A percentile compares a stretch with the other conserved stretches of the same genome.
Conservation (phyloP, 2,888 invertebrate species). For the Mimumesa dahlbomi region DNA sequence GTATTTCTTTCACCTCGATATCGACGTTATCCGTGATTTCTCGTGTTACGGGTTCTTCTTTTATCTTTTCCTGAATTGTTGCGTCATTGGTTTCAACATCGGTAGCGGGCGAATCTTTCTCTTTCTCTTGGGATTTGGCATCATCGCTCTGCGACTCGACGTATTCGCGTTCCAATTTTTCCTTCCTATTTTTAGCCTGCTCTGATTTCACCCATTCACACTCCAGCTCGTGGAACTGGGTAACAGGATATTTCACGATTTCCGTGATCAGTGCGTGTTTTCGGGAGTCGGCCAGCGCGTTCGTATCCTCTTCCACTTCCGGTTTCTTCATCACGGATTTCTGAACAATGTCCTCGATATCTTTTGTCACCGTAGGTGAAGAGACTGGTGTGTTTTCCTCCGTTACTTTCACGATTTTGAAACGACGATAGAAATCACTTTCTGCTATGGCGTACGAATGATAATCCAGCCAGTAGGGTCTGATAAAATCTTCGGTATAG, state of each 20-base stretch:
- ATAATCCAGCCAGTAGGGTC: slow-evolving; percentile 72
- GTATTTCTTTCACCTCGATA: too few relatives aligned
- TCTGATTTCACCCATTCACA: slow-evolving; percentile 55
- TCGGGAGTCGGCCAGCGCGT: slow-evolving; percentile 42
- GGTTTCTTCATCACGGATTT: slow-evolving; percentile 70
- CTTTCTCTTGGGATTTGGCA: too few relatives aligned
- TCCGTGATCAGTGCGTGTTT: slow-evolving; percentile 54
- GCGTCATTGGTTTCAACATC: slow-evolving; percentile 11
- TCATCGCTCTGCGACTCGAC: too few relatives aligned
- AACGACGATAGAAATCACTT: slow-evolving; percentile 67
- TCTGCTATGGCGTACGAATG: slow-evolving; percentile 71
- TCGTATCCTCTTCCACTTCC: slow-evolving; percentile 2
- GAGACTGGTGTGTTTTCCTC: slow-evolving; percentile 53
- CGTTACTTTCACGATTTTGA: slow-evolving; percentile 66
- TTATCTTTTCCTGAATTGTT: too few relatives aligned
- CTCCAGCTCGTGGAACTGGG: slow-evolving; percentile 54
- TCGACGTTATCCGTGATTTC: too few relatives aligned
- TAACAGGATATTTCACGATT: slow-evolving; percentile 58
- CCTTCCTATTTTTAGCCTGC: slow-evolving; percentile 1
- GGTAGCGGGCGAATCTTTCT: too few relatives aligned
- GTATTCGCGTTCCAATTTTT: slow-evolving; percentile 2
- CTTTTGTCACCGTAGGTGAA: slow-evolving; percentile 41
- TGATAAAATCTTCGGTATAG: slow-evolving; percentile 66
- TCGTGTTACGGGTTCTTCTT: neutral
- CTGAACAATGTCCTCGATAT: slow-evolving; percentile 70